A percentile compares a stretch with the other conserved stretches of the same genome.
These are phyloP conservation scores for Rafetus swinhoei DNA, from an alignment of 2,113 vertebrate genomes.

Conservation along the genomic window DNA sequence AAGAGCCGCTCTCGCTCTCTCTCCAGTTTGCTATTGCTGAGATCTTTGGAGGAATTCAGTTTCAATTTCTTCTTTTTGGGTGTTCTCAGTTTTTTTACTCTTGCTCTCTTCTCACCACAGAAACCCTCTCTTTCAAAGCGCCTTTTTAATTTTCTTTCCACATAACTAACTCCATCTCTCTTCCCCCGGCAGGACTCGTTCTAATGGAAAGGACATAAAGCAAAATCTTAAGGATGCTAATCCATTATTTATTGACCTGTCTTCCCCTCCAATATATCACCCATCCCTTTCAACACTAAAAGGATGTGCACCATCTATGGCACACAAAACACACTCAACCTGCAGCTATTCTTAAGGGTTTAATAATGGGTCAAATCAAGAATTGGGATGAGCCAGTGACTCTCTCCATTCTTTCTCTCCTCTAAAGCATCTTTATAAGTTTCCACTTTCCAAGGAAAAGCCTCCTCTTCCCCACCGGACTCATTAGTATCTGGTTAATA, in stretches of 20 bases:
- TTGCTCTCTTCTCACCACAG: slow-evolving; percentile 77
- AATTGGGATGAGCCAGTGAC: background rate
- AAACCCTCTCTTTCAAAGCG: slow-evolving; percentile 84
- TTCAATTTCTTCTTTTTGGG: slow-evolving; percentile 88
- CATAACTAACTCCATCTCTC: slow-evolving; percentile 77
- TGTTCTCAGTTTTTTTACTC: slow-evolving; percentile 84
- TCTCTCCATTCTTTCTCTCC: background rate
- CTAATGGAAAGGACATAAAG: slow-evolving; percentile 54
- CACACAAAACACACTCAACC: background rate
- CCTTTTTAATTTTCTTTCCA: slow-evolving; percentile 90
- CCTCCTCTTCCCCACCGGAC: background rate
- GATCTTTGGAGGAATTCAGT: slow-evolving; percentile 79
- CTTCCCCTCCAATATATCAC: background rate
- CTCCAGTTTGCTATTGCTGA: slow-evolving; percentile 73
- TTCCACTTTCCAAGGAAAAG: background rate
- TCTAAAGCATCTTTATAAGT: background rate
- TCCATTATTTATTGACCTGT: background rate
- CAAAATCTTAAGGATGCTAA: background rate
- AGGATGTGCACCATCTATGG: background rate
- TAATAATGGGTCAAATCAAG: background rate
- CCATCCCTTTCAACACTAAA: background rate
- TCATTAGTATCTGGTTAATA: background rate
- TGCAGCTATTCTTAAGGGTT: background rate
- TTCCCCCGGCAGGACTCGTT: slow-evolving; percentile 79
- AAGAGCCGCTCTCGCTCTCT: slow-evolving; percentile 72